Base-by-base conservation (phyloP, 1,140 invertebrate species). In the Drosophila parvula region DNA sequence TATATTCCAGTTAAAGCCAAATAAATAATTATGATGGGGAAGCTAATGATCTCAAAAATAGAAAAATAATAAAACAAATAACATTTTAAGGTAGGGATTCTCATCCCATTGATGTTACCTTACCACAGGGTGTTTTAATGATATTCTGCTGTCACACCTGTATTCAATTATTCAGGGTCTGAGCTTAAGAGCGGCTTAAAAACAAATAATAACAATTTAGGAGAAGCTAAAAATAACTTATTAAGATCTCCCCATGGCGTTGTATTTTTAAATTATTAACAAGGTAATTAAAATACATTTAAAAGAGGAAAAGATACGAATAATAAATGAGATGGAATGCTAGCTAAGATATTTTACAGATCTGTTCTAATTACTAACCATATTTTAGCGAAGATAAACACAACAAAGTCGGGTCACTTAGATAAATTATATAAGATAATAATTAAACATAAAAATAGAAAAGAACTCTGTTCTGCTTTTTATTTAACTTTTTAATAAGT, bases 101-200 rank as follows among this genome's bases (percentile, higher is more conserved):
- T 8, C n/a, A 16, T 4, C 11, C 5, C 12, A 27, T 47, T 27
- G 3, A 9, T 47, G 12, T 27, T 9, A 50, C 47, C 47, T 30
- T 50, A 9, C 11, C 28, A 30, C 0, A 8, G 6, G 27, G 45
- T 4, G 5, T 50, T 30, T 16, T 16, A 30, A 50, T 32, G 5
- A 50, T 32, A 50, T 50, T 50, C 8, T 48, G 10, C 47, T 30
- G 5, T 28, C 30, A n/a, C 8, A 32, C 9, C 5, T 18, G 28
- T 34, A 34, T 34, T 51, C 4, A 51, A 34, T 51, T 51, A 51
- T 34, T 51, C 10, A 34, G 12, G n/a, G 16, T 50, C n/a, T 51
- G 6, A 32, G 28, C 28, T 32, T 30, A 16, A 14, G 0, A 47
- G 3, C 0, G 12, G 22, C 1, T 48, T 7, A 2, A 28, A 8